Base-by-base conservation (phyloP, 2,888 invertebrate genomes). In the Phymatocera aterrima region DNA sequence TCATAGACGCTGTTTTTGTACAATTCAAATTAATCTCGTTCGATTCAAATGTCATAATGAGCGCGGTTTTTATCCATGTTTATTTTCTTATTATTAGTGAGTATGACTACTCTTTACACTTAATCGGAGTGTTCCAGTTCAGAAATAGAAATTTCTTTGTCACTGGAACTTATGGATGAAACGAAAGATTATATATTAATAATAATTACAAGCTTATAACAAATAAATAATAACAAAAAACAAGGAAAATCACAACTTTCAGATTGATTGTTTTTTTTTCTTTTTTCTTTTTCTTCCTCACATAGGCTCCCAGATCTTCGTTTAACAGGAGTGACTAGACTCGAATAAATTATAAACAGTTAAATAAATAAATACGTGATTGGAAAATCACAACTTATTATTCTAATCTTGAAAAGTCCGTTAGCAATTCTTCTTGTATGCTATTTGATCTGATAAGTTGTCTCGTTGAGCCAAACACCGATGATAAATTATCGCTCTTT, bases 391-490 rank as follows among this genome's bases (percentile, higher is more conserved):
- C 79, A 81, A 80, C 81, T 83, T 86, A 87, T 82, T 80, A 21
- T 85, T n/a, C n/a, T 83, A 84, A 81, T 80, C 80, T 81, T 85
- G 86, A 90, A 83, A 90, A 88, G 43, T 91, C 89, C 74, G 94
- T 94, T 84, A 94, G 93, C 84, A 97, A 93, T 91, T 97, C 97
- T 87, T 97, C 97, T 90, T 96, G 95, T 91, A 96, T 95, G 92
- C 96, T 96, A 91, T 95, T 95, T 81, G 97, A 96, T 89, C 96
- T 92, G 84, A 94, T 91, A 81, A 95, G 92, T 83, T 93, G 93
- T 57, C 94, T 91, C 68, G 93, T 91, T 15, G 93, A 91, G 43
- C 93, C 92, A 81, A 93, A 91, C 18, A 94, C 93, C 64, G 92
- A 92, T 28, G 91, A 88, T 78, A 94, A 91, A 65, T 92, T 91